Evolutionary conservation across 2,888 invertebrate genomes (phyloP), one percentile per base, ranked within the genome.

Genomic region (Synanthedon myopaeformis): DNA sequence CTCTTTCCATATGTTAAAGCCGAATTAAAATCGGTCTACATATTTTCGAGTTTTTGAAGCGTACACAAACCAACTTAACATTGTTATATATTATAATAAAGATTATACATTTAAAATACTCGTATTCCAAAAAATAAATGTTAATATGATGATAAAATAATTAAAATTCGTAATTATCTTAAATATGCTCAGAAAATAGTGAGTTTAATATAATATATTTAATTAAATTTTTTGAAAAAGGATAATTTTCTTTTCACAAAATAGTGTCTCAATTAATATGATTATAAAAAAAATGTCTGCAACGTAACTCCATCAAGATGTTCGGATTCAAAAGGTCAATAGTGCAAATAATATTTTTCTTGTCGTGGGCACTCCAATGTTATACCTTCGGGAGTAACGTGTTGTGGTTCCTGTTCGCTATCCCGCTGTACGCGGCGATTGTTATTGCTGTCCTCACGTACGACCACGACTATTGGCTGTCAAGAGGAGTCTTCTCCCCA

Each of bases 381-480:
- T 82, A 70, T 60, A 78, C 81, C 13, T 79, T 82, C 57, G 74
- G 67, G 4, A 69, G 57, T 54, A 57, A 62, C 35, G 52, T 74
- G 2, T 56, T 85, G 60, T 73, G 76, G 74, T 75, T 67, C 58
- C 61, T 67, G 51, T 64, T 76, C 19, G 68, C 68, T n/a, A 58
- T 63, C 53, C 60, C 66, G 0, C 62, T 79, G 48, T 56, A 56
- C 11, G 51, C 63, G 3, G 66, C 68, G 3, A 55, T 70, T 3
- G 42, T 75, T 8, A 63, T 79, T 41, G 69, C 74, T 2, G 54
- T 87, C 14, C 65, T 79, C 1, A 86, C 82, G 0, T 85, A 80
- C 52, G 86, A 85, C 66, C 79, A 85, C 60, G 85, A 85, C 51
- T 86, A 87, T 59, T 87, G 87, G 87, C 57, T 49, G n/a, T 56